These are phyloP conservation scores for Hyphantria cunea DNA, from an alignment of 1,140 invertebrate genomes.

Conservation along the genomic window DNA sequence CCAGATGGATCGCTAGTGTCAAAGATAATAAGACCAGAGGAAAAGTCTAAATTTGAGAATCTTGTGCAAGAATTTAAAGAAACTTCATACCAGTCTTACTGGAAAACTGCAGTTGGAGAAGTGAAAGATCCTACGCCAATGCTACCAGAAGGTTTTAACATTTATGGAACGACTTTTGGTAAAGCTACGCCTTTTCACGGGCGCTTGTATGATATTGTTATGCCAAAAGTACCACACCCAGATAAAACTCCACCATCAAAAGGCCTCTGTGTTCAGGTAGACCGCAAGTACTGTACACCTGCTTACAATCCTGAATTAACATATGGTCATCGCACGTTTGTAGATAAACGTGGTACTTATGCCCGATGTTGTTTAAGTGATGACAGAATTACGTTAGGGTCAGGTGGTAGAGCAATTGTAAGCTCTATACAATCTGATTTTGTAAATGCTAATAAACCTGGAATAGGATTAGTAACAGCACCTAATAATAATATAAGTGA, in stretches of 20 bases:
- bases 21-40: conserved; percentile 63
- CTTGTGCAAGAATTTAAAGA: conserved; percentile 79
- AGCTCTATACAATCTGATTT: conserved; percentile 52
- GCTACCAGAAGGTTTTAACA: conserved; percentile 77
- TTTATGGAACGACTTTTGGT: conserved; percentile 71
- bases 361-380: conserved; percentile 53
- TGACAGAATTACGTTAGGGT: conserved; percentile 43
- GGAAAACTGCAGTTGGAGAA: conserved; percentile 76
- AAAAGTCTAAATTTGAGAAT: conserved; percentile 76
- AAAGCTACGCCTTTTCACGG: conserved; percentile 41
- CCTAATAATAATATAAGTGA: conserved; percentile 60
- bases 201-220: conserved; percentile 33
- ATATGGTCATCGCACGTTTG: conserved; percentile 48
- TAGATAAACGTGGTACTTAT: conserved; percentile 50
- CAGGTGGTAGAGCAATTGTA: conserved; percentile 22
- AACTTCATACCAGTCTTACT: conserved; percentile 78
- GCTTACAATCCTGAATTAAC: conserved; percentile 37
- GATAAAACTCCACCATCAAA: conserved; percentile 55
- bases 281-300: conserved; percentile 50
- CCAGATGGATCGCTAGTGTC: conserved; percentile 45
- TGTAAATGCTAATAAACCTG: conserved; percentile 31
- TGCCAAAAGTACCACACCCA: conserved; percentile 48
- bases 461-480: conserved; percentile 44
- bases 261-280: conserved; percentile 50
- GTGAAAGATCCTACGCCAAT: conserved; percentile 74